Base-by-base conservation (phyloP, 2,797 vertebrate species). In the Rachycentron canadum region DNA sequence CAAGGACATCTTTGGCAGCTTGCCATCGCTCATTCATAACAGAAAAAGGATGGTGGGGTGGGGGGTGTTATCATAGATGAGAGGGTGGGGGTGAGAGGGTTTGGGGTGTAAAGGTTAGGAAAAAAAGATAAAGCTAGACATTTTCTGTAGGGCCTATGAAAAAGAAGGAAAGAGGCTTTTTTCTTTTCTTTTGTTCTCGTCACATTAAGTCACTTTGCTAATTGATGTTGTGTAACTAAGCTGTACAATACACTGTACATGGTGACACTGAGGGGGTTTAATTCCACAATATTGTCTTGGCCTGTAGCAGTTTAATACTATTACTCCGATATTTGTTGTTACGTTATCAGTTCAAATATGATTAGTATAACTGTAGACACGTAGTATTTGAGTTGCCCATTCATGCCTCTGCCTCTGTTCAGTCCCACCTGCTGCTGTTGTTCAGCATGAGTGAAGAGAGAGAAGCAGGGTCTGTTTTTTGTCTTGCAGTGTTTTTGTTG, bases 1-100 rank as follows among this genome's bases (percentile, higher is more conserved):
- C 91, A 93, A 93, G 92, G 92, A 91, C 88, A 82, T 89, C 83
- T 88, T 57, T 87, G 87, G 82, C 86, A 58, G 79, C 76, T 62
- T 43, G 75, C 85, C 86, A 84, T 86, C 28, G 25, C 79, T 90
- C 90, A 91, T 93, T 93, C 87, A 88, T 73, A 72, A 81, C 71
- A 79, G 69, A 78, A 73, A 75, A 76, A 76, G 73, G 76, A 84
- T 72, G 67, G 73, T 30, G 28, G 28, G 59, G 67, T 69, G 36
- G 38, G 41, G 21, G 65, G 58, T 1, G n/a, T 7, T 3, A 32
- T 32, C 32, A 32, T 32, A 7, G 3, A 32, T 32, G 67, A 21
- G n/a, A 11, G 4, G 8, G 34, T 40, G 43, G 55, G 38, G 57
- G 55, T 13, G 32, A 7, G n/a, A 58, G n/a, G 49, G 47, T 21